Evolutionary conservation across 2,113 vertebrate species (phyloP).

Genomic region (Esox niger): DNA sequence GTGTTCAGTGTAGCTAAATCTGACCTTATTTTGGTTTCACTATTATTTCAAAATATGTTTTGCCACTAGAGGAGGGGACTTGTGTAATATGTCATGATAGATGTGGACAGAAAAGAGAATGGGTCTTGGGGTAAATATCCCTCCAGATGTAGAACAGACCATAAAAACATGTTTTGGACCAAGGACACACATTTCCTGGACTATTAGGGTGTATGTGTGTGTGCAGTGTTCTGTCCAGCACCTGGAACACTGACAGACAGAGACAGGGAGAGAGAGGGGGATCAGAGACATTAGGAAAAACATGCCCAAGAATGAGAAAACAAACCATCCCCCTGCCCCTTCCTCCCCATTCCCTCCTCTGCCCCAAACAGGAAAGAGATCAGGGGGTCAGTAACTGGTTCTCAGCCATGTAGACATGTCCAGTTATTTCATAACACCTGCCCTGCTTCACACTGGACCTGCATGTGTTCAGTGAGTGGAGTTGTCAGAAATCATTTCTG

Average conservation of each 20-base stretch:
- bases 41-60: slow-evolving; percentile 68
- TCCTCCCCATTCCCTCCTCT: slow-evolving; percentile 34
- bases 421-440: slow-evolving; percentile 60
- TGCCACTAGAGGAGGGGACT: slow-evolving; percentile 56
- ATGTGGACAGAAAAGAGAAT: slow-evolving; percentile 62
- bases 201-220: slow-evolving; percentile 48
- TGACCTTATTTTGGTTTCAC: slow-evolving; percentile 63
- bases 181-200: slow-evolving; percentile 72
- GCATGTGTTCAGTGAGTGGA: slow-evolving; percentile 24
- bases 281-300: slow-evolving; percentile 59
- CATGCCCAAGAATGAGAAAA: slow-evolving; percentile 57
- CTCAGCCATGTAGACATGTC: slow-evolving; percentile 55
- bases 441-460: slow-evolving; percentile 44
- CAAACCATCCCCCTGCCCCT: slow-evolving; percentile 48
- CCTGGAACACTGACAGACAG: slow-evolving; percentile 61
- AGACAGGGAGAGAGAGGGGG: slow-evolving; percentile 28
- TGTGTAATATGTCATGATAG: slow-evolving; percentile 56
- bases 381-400: slow-evolving; percentile 65
- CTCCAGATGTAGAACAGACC: slow-evolving; percentile 72
- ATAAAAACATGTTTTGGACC: slow-evolving; percentile 80
- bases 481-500: slow-evolving; percentile 24
- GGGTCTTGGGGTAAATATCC: slow-evolving; percentile 66
- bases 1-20: slow-evolving; percentile 48
- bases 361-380: slow-evolving; percentile 72
- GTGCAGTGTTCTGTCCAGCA: slow-evolving; percentile 53